These are phyloP conservation scores for Phenganax stokvisi DNA, from an alignment of 92 coral and sea anemone genomes.

Conservation along the genomic window DNA sequence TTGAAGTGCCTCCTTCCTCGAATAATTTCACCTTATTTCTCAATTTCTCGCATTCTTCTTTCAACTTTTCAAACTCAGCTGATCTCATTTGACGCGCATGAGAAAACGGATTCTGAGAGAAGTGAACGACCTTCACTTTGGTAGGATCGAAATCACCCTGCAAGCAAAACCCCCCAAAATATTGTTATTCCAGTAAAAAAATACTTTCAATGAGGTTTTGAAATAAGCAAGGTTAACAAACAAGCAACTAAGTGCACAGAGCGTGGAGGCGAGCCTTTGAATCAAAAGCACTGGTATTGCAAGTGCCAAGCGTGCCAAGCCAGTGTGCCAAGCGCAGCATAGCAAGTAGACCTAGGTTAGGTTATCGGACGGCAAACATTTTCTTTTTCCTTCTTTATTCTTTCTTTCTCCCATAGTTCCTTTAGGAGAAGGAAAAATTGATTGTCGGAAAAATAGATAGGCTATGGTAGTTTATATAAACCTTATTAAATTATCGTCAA, in stretches of 20 bases:
- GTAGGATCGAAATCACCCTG: constrained; percentile 93
- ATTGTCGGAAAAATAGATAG: no score
- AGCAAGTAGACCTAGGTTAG: no score
- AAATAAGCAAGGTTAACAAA: neutral
- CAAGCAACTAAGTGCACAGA: neutral
- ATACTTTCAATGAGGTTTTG: neutral
- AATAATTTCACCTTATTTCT: constrained; percentile 53
- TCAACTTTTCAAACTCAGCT: constrained; percentile 68
- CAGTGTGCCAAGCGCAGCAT: no score
- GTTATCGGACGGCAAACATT: no score
- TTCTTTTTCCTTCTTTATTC: no score
- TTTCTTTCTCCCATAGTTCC: no score
- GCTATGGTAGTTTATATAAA: no score
- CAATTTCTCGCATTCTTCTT: constrained; percentile 69
- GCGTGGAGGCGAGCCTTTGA: no score
- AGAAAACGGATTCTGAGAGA: constrained; percentile 80
- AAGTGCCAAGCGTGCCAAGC: no score
- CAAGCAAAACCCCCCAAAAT: neutral
- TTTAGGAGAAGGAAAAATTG: no score
- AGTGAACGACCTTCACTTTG: constrained; percentile 85
- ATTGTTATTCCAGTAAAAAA: neutral
- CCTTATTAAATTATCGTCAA: no score
- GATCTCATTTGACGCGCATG: constrained; percentile 66
- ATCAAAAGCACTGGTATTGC: no score
- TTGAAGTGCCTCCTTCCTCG: constrained; percentile 57